Percentiles rank a stretch among this genome's conserved stretches.
These are phyloP conservation scores for Drosophila acutilabella DNA, from an alignment of 2,888 invertebrate species.

Conservation along the genomic window DNA sequence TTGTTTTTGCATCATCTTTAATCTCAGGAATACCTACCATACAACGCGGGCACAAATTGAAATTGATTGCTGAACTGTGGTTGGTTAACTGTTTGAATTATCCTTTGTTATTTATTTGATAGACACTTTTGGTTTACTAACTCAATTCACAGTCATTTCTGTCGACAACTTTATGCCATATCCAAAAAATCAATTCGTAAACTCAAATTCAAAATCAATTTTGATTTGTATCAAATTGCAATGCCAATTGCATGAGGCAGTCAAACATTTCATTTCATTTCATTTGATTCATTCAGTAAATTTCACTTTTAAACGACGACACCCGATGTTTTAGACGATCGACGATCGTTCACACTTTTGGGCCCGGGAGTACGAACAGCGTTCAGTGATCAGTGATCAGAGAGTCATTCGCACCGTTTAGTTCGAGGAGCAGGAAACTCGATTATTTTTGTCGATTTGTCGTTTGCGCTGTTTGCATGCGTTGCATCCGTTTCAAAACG, in stretches of 20 bases:
- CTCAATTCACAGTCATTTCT: constrained; percentile 57
- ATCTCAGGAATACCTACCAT: constrained; percentile 60
- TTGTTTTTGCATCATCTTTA: constrained; percentile 29
- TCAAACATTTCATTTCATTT: constrained; percentile 60
- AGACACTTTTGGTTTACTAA: constrained; percentile 20
- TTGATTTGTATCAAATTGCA: constrained; percentile 18
- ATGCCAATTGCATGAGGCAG: constrained; percentile 43
- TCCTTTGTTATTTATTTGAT: constrained; percentile 28
- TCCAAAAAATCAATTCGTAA: constrained; percentile 28
- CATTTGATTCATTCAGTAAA: constrained; percentile 62
- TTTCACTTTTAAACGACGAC: constrained; percentile 76
- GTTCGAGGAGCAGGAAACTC: constrained; percentile 65
- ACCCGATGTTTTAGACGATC: constrained; percentile 26
- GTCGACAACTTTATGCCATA: constrained; percentile 39
- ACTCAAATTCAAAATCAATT: constrained; percentile 9
- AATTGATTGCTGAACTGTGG: not conserved
- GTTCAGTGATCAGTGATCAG: constrained; percentile 9
- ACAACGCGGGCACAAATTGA: constrained; percentile 40
- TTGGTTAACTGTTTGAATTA: not conserved
- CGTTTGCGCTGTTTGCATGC: constrained; percentile 11
- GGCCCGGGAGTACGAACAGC: constrained; percentile 7
- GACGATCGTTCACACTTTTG: constrained; percentile 33
- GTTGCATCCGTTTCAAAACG: constrained; percentile 81
- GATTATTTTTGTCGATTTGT: constrained; percentile 22
- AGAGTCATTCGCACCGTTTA: constrained; percentile 52